These are phyloP conservation scores for Oryzaephilus surinamensis DNA, from an alignment of 1,140 invertebrate species.

Conservation along the genomic window DNA sequence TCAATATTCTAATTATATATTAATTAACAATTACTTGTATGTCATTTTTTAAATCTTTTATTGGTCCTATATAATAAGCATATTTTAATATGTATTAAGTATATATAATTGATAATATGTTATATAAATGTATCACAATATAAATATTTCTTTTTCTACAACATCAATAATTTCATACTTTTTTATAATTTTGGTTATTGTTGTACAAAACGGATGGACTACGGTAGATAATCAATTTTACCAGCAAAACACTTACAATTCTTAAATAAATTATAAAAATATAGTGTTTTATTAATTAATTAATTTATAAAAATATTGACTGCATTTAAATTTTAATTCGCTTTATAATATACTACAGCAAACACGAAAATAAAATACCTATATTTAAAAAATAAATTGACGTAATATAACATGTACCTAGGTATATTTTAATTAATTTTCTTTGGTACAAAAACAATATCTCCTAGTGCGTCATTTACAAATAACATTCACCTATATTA, in stretches of 20 bases:
- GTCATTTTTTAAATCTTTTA: no score
- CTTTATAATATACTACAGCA: neutral
- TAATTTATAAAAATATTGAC: neutral
- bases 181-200: conserved; percentile 10
- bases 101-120: conserved; percentile 11
- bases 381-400: no score
- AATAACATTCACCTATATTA: no score
- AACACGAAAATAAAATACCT: no score
- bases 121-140: conserved; percentile 15
- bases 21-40: no score
- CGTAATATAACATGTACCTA: no score
- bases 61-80: no score
- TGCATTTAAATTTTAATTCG: neutral
- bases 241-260: neutral
- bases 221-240: conserved; percentile 4
- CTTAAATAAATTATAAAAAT: neutral
- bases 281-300: neutral
- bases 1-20: conserved; percentile 13
- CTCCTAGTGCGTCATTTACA: no score
- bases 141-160: no score
- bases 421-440: no score
- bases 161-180: conserved; percentile 6
- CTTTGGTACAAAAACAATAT: no score
- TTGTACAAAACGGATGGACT: conserved; percentile 16
- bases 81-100: neutral